A percentile compares a stretch with the other conserved stretches of the same genome.
These are phyloP conservation scores for Myocastor coypus DNA, from an alignment of 2,113 vertebrate species.

Conservation along the genomic window DNA sequence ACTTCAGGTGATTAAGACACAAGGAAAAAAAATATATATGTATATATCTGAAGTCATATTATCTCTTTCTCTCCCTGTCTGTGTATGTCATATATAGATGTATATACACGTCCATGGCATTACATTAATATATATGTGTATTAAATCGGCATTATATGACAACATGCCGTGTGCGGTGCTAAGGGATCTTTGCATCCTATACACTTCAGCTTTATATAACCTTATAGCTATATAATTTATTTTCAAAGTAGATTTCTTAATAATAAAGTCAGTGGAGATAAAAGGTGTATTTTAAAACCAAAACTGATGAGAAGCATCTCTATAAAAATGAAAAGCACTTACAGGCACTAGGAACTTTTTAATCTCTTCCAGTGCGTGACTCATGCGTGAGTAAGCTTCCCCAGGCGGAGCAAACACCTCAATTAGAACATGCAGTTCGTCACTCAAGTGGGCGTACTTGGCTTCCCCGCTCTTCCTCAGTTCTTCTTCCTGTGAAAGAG, in stretches of 20 bases:
- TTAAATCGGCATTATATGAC: background rate
- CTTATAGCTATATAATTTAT: background rate
- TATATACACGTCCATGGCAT: too few species aligned
- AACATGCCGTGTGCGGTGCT: background rate
- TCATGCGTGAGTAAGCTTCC: constrained; percentile 99
- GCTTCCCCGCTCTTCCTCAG: constrained; percentile 97
- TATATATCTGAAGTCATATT: background rate
- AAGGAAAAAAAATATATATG: background rate
- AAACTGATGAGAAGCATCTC: constrained; percentile 20
- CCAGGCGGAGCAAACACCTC: constrained; percentile 99
- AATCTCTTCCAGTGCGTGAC: constrained; percentile 98
- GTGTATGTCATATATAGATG: too few species aligned
- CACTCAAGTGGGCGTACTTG: constrained; percentile 97
- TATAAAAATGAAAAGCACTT: constrained; percentile 87
- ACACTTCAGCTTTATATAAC: background rate
- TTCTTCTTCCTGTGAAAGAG: constrained; percentile 95
- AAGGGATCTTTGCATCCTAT: background rate
- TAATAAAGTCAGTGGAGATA: constrained; percentile 24
- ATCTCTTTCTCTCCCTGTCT: too few species aligned
- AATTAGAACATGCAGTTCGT: constrained; percentile 99
- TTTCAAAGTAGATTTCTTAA: background rate
- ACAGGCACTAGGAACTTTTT: constrained; percentile 99
- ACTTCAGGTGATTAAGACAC: constrained; percentile 7
- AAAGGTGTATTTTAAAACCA: constrained; percentile 57
- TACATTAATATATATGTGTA: too few species aligned